phyloP scores from a whole-genome alignment of 2,113 vertebrate genomes.

The Neoarius graeffei region DNA sequence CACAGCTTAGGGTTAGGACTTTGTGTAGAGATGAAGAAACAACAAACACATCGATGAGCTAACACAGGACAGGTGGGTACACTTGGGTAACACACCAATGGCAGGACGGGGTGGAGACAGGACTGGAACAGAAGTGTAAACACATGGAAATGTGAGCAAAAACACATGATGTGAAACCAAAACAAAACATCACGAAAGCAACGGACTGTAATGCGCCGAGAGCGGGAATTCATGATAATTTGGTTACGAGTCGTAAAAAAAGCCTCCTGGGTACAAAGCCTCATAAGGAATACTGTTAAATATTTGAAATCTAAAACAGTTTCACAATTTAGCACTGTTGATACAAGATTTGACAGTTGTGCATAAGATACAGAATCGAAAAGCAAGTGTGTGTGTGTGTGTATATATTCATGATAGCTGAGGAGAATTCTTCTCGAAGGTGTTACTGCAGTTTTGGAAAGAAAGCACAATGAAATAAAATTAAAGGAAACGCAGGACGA shows the following conservation, averaged over 20 bases:
- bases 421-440: not conserved
- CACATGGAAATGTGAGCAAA: not conserved
- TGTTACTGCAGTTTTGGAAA: not conserved
- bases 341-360: not conserved
- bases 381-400: not conserved
- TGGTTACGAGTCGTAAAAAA: not conserved
- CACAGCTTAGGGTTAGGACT: not conserved
- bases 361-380: not conserved
- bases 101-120: not conserved
- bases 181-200: not conserved
- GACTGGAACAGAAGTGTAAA: not conserved
- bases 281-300: not conserved
- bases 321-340: not conserved
- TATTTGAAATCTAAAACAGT: not conserved
- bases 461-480: not conserved
- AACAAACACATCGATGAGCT: not conserved
- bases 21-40: not conserved
- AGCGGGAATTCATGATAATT: not conserved
- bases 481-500: not conserved
- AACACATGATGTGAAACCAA: not conserved
- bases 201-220: not conserved
- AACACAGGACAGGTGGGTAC: not conserved
- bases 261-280: not conserved
- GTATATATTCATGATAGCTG: not conserved
- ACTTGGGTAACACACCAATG: not conserved